phyloP scores from a whole-genome alignment of 2,888 invertebrate species.

The Rhamnusium bicolor region DNA sequence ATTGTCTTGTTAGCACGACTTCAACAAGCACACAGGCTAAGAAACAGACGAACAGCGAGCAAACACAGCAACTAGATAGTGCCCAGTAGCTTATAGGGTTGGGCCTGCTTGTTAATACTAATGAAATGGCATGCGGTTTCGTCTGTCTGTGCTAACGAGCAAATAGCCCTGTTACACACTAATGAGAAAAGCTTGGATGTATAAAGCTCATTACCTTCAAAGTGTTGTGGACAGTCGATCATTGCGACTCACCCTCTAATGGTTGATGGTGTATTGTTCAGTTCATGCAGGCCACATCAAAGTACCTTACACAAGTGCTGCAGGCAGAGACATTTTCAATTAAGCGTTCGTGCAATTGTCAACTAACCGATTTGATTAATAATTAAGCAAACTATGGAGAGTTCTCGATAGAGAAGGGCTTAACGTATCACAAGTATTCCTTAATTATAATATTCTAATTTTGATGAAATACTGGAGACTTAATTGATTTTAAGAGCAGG shows the following conservation, averaged over 20 bases:
- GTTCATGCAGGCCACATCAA: slow-evolving; percentile 62
- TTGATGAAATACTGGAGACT: not conserved
- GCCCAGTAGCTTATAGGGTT: slow-evolving; percentile 34
- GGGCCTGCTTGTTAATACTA: slow-evolving; percentile 66
- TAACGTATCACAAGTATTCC: slow-evolving; percentile 2
- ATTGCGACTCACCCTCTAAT: slow-evolving; percentile 50
- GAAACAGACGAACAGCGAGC: slow-evolving; percentile 32
- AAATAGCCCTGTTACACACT: slow-evolving; percentile 69
- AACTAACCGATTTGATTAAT: slow-evolving; percentile 28
- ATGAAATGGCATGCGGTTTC: slow-evolving; percentile 68
- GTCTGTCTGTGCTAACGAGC: slow-evolving; percentile 66
- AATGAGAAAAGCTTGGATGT: slow-evolving; percentile 70
- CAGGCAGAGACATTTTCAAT: slow-evolving; percentile 26
- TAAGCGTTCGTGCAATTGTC: slow-evolving; percentile 23
- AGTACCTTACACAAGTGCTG: slow-evolving; percentile 39
- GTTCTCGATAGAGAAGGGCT: not conserved
- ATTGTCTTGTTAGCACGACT: slow-evolving; percentile 36
- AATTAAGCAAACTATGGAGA: slow-evolving; percentile 28
- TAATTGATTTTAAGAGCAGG: not conserved
- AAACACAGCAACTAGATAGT: slow-evolving; percentile 27
- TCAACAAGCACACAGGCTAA: slow-evolving; percentile 38
- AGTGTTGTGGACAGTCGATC: slow-evolving; percentile 67
- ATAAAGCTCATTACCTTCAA: slow-evolving; percentile 69
- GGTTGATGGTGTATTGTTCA: slow-evolving; percentile 61
- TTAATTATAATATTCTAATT: slow-evolving; percentile 7